These are phyloP conservation scores for Dreissena polymorpha DNA, from an alignment of 1,140 invertebrate genomes.

Conservation along the genomic window DNA sequence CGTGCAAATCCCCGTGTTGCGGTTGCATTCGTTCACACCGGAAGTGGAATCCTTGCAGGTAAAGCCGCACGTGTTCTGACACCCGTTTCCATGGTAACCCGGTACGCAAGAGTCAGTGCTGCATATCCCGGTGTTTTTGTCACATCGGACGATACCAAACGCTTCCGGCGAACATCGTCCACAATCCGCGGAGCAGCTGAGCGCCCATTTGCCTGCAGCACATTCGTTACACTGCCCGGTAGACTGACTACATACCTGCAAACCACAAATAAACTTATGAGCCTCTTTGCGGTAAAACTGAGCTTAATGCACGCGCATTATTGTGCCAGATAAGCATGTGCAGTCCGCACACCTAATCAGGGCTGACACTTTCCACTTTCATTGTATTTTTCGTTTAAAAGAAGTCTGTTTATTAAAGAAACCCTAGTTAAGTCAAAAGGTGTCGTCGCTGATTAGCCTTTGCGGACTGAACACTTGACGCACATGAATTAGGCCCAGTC, in stretches of 20 bases:
- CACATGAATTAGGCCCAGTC: too few relatives aligned
- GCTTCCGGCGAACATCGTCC: constrained; percentile 2
- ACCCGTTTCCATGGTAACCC: constrained; percentile 36
- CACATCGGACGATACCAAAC: constrained; percentile 16
- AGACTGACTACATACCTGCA: constrained; percentile 25
- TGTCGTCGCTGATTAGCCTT: too few relatives aligned
- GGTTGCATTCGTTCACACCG: constrained; percentile 27
- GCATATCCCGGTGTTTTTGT: constrained; percentile 29
- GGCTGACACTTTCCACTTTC: too few relatives aligned
- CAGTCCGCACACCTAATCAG: too few relatives aligned
- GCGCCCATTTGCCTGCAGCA: constrained; percentile 1
- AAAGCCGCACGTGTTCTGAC: constrained; percentile 4
- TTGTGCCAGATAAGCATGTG: too few relatives aligned
- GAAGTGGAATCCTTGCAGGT: constrained; percentile 16
- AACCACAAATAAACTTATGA: not conserved
- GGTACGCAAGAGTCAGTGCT: constrained; percentile 6
- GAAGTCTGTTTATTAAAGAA: too few relatives aligned
- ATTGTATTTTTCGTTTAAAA: too few relatives aligned
- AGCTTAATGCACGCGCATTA: too few relatives aligned
- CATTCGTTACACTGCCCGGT: constrained; percentile 13
- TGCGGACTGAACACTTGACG: too few relatives aligned
- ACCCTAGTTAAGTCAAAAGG: too few relatives aligned
- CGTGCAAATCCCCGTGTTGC: constrained; percentile 35
- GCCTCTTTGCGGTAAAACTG: too few relatives aligned
- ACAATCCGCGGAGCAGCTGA: constrained; percentile 13